These are phyloP conservation scores for Andrena haemorrhoa DNA, from an alignment of 2,888 invertebrate species.

Conservation along the genomic window DNA sequence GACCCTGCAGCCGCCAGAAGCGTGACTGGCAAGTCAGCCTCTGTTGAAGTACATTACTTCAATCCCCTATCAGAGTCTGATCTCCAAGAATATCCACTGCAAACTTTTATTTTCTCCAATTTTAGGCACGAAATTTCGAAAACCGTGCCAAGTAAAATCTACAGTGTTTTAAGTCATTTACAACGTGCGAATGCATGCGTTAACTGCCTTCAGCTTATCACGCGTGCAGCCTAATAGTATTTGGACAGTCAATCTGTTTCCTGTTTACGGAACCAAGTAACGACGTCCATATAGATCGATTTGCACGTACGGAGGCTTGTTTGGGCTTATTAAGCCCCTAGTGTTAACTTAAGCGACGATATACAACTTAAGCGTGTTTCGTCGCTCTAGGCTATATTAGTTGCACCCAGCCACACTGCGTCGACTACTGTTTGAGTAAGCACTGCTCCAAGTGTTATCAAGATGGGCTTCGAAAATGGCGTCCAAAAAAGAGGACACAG, in stretches of 20 bases:
- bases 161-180: too few species aligned
- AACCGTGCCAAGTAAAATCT: too few species aligned
- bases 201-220: background rate
- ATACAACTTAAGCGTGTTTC: slow-evolving; percentile 47
- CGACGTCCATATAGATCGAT: slow-evolving; percentile 40
- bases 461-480: background rate
- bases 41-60: too few species aligned
- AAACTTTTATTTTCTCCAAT: too few species aligned
- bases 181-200: too few species aligned
- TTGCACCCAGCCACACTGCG: background rate
- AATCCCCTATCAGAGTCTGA: too few species aligned
- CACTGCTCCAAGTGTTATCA: slow-evolving; percentile 15
- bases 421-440: slow-evolving; percentile 23
- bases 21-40: too few species aligned
- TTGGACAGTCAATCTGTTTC: slow-evolving; percentile 41
- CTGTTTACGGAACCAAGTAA: slow-evolving; percentile 40
- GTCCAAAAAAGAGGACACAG: too few species aligned
- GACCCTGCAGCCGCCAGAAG: too few species aligned
- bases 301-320: slow-evolving; percentile 37
- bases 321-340: slow-evolving; percentile 60
- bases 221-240: slow-evolving; percentile 26
- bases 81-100: too few species aligned
- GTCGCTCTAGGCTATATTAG: slow-evolving; percentile 40
- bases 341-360: slow-evolving; percentile 61
- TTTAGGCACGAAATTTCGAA: too few species aligned